Percentiles rank a stretch among this genome's conserved stretches.
Conservation (phyloP, 1,140 invertebrate species). For the Ips nitidus region DNA sequence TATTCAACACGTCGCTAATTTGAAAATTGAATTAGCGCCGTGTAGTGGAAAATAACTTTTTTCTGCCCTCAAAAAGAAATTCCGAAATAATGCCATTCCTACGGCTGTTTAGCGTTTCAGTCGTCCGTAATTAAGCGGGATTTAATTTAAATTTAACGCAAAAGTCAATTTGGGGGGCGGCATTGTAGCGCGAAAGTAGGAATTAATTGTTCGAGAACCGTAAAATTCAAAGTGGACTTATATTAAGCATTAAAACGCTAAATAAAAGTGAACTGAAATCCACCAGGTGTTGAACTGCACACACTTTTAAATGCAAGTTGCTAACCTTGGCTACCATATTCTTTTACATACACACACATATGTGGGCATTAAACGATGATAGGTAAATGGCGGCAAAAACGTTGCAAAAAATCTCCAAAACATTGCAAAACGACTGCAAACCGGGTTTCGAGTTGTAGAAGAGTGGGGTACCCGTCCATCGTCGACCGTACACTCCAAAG, state of each 20-base stretch:
- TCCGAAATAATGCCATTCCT: not conserved
- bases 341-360: too few relatives aligned
- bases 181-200: not conserved
- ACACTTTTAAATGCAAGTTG: too few relatives aligned
- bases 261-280: too few relatives aligned
- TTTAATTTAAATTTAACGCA: not conserved
- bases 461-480: constrained; percentile 26
- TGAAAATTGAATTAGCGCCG: too few relatives aligned
- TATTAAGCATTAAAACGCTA: too few relatives aligned
- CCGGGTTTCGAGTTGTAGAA: not conserved
- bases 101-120: not conserved
- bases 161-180: not conserved
- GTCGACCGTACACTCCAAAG: constrained; percentile 14
- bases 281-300: too few relatives aligned
- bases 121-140: not conserved
- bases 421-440: constrained; percentile 9
- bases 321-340: too few relatives aligned
- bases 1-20: too few relatives aligned
- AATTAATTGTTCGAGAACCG: not conserved
- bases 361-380: too few relatives aligned
- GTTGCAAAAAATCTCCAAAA: constrained; percentile 3
- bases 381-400: not conserved
- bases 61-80: not conserved
- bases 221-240: not conserved
- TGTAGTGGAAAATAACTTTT: too few relatives aligned